phyloP scores from a whole-genome alignment of 30 jellyfish, hydroid and myxozoan genomes.

The Turritopsis rubra region DNA sequence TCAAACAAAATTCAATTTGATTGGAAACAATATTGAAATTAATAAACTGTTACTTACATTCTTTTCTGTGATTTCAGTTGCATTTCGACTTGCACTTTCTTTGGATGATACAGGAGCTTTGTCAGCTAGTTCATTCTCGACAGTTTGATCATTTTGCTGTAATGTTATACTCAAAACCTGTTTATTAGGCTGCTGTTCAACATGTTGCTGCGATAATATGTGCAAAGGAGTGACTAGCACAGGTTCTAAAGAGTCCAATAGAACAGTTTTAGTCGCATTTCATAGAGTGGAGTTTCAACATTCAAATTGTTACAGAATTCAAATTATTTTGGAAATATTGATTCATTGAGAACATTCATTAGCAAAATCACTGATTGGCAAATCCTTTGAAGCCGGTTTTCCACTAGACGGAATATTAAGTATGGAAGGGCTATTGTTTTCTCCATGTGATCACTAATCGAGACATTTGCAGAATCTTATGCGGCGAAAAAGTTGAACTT shows the following conservation, averaged over 20 bases:
- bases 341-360: too few species aligned
- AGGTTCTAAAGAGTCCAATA: neutral
- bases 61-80: neutral
- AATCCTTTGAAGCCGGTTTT: too few species aligned
- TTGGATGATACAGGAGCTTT: neutral
- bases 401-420: too few species aligned
- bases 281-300: too few species aligned
- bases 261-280: too few species aligned
- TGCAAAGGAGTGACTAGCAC: neutral
- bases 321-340: too few species aligned
- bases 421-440: too few species aligned
- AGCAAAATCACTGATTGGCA: too few species aligned
- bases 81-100: neutral
- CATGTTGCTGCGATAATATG: neutral
- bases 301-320: too few species aligned
- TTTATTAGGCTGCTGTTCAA: neutral
- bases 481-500: too few species aligned
- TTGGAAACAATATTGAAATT: neutral
- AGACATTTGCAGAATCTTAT: too few species aligned
- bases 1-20: neutral
- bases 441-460: too few species aligned
- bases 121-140: neutral
- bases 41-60: neutral
- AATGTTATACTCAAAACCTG: neutral
- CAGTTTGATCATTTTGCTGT: neutral